Conservation (phyloP, 2,888 invertebrate genomes). For the Calameuta filiformis region DNA sequence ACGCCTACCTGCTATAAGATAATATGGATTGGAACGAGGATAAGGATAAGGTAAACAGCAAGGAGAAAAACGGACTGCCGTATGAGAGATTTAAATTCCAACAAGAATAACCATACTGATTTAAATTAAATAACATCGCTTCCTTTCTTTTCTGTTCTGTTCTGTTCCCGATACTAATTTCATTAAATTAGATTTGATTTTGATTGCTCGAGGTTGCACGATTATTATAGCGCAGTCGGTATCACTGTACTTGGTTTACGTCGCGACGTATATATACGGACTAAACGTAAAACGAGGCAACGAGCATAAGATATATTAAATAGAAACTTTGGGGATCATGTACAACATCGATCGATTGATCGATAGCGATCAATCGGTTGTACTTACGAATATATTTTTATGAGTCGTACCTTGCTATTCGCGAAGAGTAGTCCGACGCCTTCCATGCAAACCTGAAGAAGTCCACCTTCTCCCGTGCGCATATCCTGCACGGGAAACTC, state of each 20-base stretch:
- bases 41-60: not conserved
- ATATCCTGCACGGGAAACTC: slow-evolving; percentile 99
- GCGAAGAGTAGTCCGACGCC: slow-evolving; percentile 99
- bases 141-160: not conserved
- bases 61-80: not conserved
- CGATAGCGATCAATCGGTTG: not conserved
- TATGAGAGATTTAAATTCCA: not conserved
- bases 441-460: slow-evolving; percentile 99
- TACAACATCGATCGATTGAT: not conserved
- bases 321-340: not conserved
- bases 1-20: not conserved
- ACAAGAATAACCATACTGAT: not conserved
- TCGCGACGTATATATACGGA: not conserved
- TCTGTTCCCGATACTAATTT: not conserved
- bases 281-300: not conserved
- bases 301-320: not conserved
- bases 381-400: slow-evolving; percentile 4
- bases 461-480: slow-evolving; percentile 95
- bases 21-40: not conserved
- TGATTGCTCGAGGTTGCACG: not conserved
- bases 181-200: not conserved
- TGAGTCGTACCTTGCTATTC: slow-evolving; percentile 93
- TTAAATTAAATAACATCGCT: not conserved
- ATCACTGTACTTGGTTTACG: not conserved
- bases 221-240: not conserved